Conservation (phyloP, 2,888 invertebrate species). For the Heliothis peltigera region DNA sequence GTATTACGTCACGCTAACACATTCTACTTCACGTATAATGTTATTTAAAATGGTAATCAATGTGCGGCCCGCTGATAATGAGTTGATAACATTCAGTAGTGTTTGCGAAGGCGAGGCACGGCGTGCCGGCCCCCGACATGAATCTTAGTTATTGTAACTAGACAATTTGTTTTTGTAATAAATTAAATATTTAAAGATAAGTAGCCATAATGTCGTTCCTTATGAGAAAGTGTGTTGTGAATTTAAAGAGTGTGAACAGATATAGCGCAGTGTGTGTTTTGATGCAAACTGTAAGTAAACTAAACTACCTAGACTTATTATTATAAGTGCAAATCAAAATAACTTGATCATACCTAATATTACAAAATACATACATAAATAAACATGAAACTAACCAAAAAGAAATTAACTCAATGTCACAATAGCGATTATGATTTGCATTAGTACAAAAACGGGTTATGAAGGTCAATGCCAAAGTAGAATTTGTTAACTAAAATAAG, state of each 20-base stretch:
- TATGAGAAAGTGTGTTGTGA: slow-evolving; percentile 77
- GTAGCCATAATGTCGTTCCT: slow-evolving; percentile 76
- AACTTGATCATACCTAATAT: too few relatives aligned
- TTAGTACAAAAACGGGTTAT: slow-evolving; percentile 14
- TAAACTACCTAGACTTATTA: slow-evolving; percentile 9
- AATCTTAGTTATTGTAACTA: slow-evolving; percentile 39
- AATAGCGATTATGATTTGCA: slow-evolving; percentile 14
- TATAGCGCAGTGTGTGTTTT: slow-evolving; percentile 70
- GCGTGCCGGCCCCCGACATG: slow-evolving; percentile 65
- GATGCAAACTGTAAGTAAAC: slow-evolving; percentile 76
- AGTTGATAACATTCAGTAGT: slow-evolving; percentile 79
- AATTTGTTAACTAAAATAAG: slow-evolving; percentile 23
- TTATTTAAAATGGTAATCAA: slow-evolving; percentile 81
- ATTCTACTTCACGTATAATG: slow-evolving; percentile 69
- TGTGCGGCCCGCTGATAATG: slow-evolving; percentile 75
- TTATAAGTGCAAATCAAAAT: background rate
- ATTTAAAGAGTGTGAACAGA: slow-evolving; percentile 74
- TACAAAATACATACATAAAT: too few relatives aligned
- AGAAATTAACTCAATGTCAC: background rate
- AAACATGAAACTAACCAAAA: background rate
- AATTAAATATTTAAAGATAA: slow-evolving; percentile 5
- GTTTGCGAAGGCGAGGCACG: slow-evolving; percentile 63
- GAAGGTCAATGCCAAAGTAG: slow-evolving; percentile 29
- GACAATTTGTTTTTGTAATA: slow-evolving; percentile 17
- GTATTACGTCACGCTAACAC: slow-evolving; percentile 64